Evolutionary conservation across 2,113 vertebrate species (phyloP).

Genomic region (Chascanopsetta lugubris): DNA sequence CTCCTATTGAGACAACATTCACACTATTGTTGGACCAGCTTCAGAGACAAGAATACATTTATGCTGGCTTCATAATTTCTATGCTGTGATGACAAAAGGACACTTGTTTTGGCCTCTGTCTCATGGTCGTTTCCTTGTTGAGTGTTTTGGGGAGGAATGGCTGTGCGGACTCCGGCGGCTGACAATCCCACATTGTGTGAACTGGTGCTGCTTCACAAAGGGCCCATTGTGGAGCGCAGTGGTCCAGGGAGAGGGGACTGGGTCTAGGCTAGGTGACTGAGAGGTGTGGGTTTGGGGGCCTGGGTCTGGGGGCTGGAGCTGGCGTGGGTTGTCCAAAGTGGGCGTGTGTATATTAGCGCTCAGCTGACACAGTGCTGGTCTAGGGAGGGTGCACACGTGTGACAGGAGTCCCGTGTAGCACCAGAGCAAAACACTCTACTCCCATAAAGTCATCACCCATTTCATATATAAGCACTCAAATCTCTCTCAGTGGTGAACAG

Average conservation of each 20-base stretch:
- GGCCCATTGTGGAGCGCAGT: conserved; percentile 68
- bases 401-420: conserved; percentile 43
- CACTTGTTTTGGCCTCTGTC: conserved; percentile 67
- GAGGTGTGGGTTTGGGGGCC: conserved; percentile 62
- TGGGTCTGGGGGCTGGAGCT: conserved; percentile 55
- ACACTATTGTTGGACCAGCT: conserved; percentile 51
- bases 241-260: conserved; percentile 59
- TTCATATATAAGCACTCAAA: conserved; percentile 21
- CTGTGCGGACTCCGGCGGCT: conserved; percentile 60
- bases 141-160: conserved; percentile 66
- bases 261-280: conserved; percentile 67
- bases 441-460: conserved; percentile 9
- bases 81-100: conserved; percentile 64
- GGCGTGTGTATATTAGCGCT: conserved; percentile 19
- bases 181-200: conserved; percentile 78
- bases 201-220: conserved; percentile 74
- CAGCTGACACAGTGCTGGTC: conserved; percentile 18
- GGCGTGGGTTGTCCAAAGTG: conserved; percentile 23
- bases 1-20: conserved; percentile 54
- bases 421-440: conserved; percentile 13
- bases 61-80: conserved; percentile 63
- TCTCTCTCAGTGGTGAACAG: conserved; percentile 32
- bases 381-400: conserved; percentile 47
- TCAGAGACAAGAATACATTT: conserved; percentile 61
- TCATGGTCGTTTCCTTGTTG: conserved; percentile 65